Evolutionary conservation across 2,113 vertebrate genomes (phyloP).

Genomic region (Actenoides hombroni): DNA sequence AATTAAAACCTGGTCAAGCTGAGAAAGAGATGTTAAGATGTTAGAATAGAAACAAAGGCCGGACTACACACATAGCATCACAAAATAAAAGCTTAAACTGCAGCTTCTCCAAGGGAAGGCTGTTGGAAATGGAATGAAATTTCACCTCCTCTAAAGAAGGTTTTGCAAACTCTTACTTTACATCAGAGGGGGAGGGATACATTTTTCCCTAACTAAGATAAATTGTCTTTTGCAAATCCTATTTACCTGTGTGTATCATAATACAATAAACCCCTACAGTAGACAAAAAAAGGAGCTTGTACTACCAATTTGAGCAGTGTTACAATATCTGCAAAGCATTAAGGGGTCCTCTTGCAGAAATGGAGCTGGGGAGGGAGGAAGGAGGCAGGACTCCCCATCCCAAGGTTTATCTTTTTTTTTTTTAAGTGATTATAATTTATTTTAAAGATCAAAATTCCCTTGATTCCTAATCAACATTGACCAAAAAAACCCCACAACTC

Average conservation of each 20-base stretch:
- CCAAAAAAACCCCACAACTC: not conserved
- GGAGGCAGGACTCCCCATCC: not conserved
- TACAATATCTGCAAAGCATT: not conserved
- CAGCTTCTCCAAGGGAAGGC: not conserved
- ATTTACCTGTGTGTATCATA: not conserved
- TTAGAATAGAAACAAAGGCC: not conserved
- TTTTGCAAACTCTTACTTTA: too few species aligned
- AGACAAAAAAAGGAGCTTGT: not conserved
- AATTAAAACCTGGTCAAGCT: constrained; percentile 89
- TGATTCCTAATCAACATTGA: not conserved
- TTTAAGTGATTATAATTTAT: not conserved
- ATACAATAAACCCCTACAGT: fast-evolving
- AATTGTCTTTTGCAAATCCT: not conserved
- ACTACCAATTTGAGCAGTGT: not conserved
- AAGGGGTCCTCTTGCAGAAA: not conserved
- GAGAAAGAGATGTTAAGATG: constrained; percentile 36
- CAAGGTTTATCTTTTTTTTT: not conserved
- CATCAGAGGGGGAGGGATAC: not conserved
- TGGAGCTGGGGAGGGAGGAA: not conserved
- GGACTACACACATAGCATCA: not conserved
- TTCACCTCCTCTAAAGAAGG: not conserved
- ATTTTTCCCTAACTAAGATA: not conserved
- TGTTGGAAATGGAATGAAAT: not conserved
- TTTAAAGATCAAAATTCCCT: not conserved
- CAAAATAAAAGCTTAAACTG: not conserved